These are phyloP conservation scores for Saccostrea cuccullata DNA, from an alignment of 1,140 invertebrate genomes.

Conservation along the genomic window DNA sequence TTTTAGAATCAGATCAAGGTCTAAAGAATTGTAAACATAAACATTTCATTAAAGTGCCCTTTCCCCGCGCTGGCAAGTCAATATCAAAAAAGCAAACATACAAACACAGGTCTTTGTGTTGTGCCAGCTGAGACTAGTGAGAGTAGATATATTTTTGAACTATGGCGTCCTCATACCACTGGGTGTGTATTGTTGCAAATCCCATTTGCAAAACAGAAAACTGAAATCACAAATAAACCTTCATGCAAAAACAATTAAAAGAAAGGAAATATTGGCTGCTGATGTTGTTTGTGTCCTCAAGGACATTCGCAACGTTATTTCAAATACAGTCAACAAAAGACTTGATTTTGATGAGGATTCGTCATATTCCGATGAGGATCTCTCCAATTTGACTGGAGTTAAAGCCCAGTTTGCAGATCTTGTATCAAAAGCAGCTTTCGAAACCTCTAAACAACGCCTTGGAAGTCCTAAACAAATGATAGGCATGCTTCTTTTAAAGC, in stretches of 20 bases:
- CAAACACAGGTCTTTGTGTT: background rate
- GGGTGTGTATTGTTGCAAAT: conserved; percentile 84
- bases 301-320: no score
- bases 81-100: background rate
- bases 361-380: background rate
- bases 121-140: conserved; percentile 83
- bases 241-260: background rate
- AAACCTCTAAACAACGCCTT: background rate
- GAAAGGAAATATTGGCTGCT: no score
- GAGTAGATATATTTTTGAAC: conserved; percentile 70
- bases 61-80: background rate
- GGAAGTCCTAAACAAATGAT: background rate
- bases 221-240: background rate
- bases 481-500: background rate
- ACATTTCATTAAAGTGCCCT: background rate
- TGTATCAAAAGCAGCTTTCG: background rate
- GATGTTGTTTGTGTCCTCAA: no score
- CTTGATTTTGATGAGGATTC: background rate
- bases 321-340: no score
- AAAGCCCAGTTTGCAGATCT: background rate
- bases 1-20: background rate
- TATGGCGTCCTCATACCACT: conserved; percentile 82
- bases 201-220: conserved; percentile 78
- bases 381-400: background rate
- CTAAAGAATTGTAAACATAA: background rate